A percentile compares a stretch with the other conserved stretches of the same genome.
These are phyloP conservation scores for Triplophysa siluroides DNA, from an alignment of 2,113 vertebrate genomes.

Conservation along the genomic window DNA sequence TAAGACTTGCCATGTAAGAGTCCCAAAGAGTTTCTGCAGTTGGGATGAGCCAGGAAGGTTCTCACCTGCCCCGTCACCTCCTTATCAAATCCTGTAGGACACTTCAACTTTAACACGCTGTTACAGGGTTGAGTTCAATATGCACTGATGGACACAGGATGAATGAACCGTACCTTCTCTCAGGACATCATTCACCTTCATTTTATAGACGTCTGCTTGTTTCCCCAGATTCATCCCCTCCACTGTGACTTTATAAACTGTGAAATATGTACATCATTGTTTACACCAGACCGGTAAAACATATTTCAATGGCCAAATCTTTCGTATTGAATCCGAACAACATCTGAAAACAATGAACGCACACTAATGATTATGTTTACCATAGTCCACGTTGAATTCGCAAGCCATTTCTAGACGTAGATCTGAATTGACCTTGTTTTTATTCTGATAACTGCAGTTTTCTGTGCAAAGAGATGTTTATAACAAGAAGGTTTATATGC, in stretches of 20 bases:
- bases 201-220: constrained; percentile 61
- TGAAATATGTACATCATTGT: background rate
- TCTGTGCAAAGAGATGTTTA: constrained; percentile 64
- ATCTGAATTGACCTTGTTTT: fast-evolving
- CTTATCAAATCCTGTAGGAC: constrained; percentile 58
- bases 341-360: too few relatives aligned
- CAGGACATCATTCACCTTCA: constrained; percentile 53
- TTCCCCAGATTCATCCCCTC: background rate
- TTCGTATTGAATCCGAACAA: too few relatives aligned
- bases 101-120: background rate
- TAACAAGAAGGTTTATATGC: too few relatives aligned
- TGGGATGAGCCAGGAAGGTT: constrained; percentile 57
- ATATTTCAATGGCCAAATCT: too few relatives aligned
- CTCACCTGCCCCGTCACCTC: constrained; percentile 35
- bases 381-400: constrained; percentile 64
- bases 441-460: constrained; percentile 77
- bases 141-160: too few relatives aligned
- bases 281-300: background rate
- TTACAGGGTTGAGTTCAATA: too few relatives aligned
- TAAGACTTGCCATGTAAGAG: constrained; percentile 55
- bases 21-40: constrained; percentile 59
- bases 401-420: constrained; percentile 69
- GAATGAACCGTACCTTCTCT: constrained; percentile 63
- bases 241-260: constrained; percentile 68
- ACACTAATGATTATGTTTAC: constrained; percentile 50